A percentile compares a stretch with the other conserved stretches of the same genome.
phyloP scores from a whole-genome alignment of 2,113 vertebrate species.

The Sus scrofa region DNA sequence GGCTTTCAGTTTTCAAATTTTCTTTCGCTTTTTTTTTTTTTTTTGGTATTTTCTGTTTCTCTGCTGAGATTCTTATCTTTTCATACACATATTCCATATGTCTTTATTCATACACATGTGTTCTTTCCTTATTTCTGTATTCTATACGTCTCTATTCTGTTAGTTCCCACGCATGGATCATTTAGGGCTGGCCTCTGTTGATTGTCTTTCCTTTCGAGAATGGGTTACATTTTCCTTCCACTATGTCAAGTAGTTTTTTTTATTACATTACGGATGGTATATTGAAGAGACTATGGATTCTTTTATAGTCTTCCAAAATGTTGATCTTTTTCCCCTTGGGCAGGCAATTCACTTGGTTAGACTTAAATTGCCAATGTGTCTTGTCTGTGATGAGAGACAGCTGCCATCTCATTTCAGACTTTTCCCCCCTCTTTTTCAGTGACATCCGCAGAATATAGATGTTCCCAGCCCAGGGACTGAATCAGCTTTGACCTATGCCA shows the following conservation, averaged over 20 bases:
- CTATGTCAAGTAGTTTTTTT: background rate
- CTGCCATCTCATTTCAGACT: background rate
- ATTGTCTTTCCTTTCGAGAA: background rate
- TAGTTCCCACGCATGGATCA: background rate
- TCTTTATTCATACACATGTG: too few species aligned
- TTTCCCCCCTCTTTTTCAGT: too few species aligned
- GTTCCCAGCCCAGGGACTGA: too few species aligned
- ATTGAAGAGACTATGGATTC: background rate
- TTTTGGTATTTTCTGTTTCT: background rate
- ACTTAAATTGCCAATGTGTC: background rate
- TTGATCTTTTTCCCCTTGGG: background rate
- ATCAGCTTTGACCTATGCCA: too few species aligned
- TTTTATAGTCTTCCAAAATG: background rate
- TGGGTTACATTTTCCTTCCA: background rate
- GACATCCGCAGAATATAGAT: too few species aligned
- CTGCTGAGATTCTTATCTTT: background rate
- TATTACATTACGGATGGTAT: background rate
- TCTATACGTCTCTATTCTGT: too few species aligned
- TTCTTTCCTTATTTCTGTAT: background rate
- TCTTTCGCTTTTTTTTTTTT: background rate
- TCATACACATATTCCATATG: too few species aligned
- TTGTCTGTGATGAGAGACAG: background rate
- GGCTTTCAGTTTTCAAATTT: background rate
- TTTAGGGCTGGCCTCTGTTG: background rate
- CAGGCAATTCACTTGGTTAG: background rate